Evolutionary conservation across 2,113 vertebrate species (phyloP).

Genomic region (Trachemys scripta): DNA sequence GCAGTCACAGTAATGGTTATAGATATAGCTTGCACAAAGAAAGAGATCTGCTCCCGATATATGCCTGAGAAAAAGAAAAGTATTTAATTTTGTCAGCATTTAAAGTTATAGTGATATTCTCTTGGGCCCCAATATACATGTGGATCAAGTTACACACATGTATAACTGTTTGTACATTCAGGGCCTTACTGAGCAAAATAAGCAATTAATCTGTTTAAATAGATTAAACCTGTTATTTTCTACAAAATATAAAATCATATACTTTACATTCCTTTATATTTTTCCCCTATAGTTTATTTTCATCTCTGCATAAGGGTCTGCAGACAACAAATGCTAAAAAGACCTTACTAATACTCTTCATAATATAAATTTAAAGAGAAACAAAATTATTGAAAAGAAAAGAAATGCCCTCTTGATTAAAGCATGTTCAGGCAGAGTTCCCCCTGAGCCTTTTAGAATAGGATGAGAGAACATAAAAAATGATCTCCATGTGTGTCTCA

Average conservation of each 20-base stretch:
- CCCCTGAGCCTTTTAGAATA: neutral
- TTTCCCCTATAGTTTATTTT: neutral
- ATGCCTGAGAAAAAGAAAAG: conserved; percentile 78
- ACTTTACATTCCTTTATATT: neutral
- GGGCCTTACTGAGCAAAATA: fast-evolving
- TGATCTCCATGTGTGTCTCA: neutral
- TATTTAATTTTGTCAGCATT: neutral
- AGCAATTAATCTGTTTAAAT: neutral
- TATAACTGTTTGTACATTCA: neutral
- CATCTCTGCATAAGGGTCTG: neutral
- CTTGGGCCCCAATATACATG: fast-evolving
- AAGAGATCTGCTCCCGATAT: conserved; percentile 95
- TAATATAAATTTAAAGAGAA: neutral
- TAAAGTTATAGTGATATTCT: neutral
- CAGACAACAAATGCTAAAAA: neutral
- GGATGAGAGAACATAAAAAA: fast-evolving
- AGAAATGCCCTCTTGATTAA: neutral
- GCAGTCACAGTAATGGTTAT: conserved; percentile 98
- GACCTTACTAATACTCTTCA: neutral
- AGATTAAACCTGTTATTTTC: neutral
- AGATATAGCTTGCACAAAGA: conserved; percentile 96
- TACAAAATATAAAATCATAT: fast-evolving
- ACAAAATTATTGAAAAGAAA: neutral
- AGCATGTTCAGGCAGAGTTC: neutral
- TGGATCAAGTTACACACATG: neutral